Evolutionary conservation across 2,113 vertebrate genomes (phyloP), one percentile per base, ranked within the genome.

Genomic region (Muntiacus muntjak): DNA sequence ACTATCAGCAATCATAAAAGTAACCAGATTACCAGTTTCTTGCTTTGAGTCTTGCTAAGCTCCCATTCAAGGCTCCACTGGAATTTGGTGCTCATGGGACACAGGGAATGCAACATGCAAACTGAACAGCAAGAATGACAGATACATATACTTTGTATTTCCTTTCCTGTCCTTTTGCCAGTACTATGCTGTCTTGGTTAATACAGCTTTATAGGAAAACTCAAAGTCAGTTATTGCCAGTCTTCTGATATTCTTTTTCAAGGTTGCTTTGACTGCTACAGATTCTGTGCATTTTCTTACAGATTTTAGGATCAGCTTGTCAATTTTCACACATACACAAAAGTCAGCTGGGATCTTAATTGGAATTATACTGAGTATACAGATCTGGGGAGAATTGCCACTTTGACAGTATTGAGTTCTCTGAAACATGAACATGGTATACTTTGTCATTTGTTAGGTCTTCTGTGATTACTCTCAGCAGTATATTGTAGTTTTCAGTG

Each of bases 351-450:
- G 21, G 47, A 57, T 91, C 25, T 52, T 94, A 84, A 58, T 55
- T 94, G 87, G 50, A 96, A 91, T 91, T 88, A 79, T 28, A 71
- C 30, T 91, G 47, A 91, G 52, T 93, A 87, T 87, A 19, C n/a
- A 79, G 64, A 88, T 58, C 43, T 97, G 33, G 76, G 50, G 25
- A 93, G 47, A 95, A 94, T 15, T 93, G 82, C 50, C 55, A 78
- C 17, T 87, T 87, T 60, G 58, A 87, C 17, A 78, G 17, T 87
- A 83, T 21, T 76, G 36, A 95, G 33, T 95, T 8, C 82, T 83
- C 71, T 95, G 26, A 93, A 52, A 78, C 3, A 8, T 87, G 62
- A 95, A 71, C 40, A 84, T 84, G 76, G 25, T 45, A 84, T 71
- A 43, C 40, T 88, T 78, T 47, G 50, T 55, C 67, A 94, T 94